Base-by-base conservation (phyloP, 2,797 vertebrate species). In the Propithecus deckenii region DNA sequence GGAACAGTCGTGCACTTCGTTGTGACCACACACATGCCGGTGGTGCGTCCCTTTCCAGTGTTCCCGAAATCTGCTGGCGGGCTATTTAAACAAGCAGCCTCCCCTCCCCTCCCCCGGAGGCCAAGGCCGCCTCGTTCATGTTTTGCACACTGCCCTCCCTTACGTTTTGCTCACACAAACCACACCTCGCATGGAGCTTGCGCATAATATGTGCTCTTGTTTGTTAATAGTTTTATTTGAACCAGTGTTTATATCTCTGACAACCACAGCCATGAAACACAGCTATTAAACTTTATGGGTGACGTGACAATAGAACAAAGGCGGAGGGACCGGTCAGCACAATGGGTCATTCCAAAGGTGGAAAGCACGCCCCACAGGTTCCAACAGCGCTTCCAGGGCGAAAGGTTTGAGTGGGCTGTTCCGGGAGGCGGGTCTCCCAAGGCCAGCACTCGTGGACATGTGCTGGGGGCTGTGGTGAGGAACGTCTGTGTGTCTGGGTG, bases 1-100 rank as follows among this genome's bases (percentile, higher is more conserved):
- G 55, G 13, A 32, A n/a, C 0, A 1, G 22, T n/a, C n/a, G 38
- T 3, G 1, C 11, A 4, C 11, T 8, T 55, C 28, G 4, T 1
- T 20, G 52, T 57, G 91, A 38, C 46, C 55, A 30, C 12, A 5
- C 2, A 7, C 25, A 9, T 32, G 18, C 9, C 30, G 28, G 0
- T 2, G 32, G 50, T 20, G 25, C 3, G 23, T 57, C 55, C 10
- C 43, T 57, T 43, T 69, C 38, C 52, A 17, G 15, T 55, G 23
- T 46, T 15, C 18, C 41, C 43, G 69, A 57, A 80, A 41, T 43
- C 52, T 59, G 28, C 48, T 13, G n/a, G 13, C 11, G 17, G 43
- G n/a, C 43, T 30, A 12, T 7, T 46, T 35, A 50, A 59, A 75
- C 59, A 80, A 13, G 69, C 55, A 41, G 43, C 11, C 4, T 43